These are phyloP conservation scores for Hirtodrosophila duncani DNA, from an alignment of 2,888 invertebrate species.

Conservation along the genomic window DNA sequence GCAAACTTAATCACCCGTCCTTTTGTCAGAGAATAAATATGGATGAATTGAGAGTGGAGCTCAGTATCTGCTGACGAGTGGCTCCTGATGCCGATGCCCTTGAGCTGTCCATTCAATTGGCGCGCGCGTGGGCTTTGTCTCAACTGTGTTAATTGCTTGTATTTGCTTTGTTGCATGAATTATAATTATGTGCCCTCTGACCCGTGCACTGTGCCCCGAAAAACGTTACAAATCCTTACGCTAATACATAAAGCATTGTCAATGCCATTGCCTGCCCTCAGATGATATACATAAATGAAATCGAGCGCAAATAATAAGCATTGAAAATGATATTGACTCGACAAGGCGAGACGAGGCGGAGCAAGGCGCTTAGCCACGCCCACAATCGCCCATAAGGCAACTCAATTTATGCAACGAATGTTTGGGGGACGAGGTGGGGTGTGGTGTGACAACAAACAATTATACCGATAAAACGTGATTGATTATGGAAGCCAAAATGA, in stretches of 20 bases:
- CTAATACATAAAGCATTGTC: neutral
- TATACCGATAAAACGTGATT: slow-evolving; percentile 64
- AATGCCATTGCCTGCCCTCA: neutral
- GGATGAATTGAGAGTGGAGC: too few species aligned
- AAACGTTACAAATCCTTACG: neutral
- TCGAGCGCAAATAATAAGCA: slow-evolving; percentile 54
- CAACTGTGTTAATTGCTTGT: slow-evolving; percentile 14
- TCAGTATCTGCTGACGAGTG: too few species aligned
- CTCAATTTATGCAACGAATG: slow-evolving; percentile 42
- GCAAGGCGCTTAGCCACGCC: neutral
- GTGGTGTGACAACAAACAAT: slow-evolving; percentile 43
- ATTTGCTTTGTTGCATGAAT: slow-evolving; percentile 23
- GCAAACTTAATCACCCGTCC: too few species aligned
- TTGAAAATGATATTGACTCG: slow-evolving; percentile 40
- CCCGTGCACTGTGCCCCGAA: too few species aligned
- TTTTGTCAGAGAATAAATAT: too few species aligned
- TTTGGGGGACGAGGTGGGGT: neutral
- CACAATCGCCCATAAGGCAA: slow-evolving; percentile 5
- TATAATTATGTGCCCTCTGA: slow-evolving; percentile 3
- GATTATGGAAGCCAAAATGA: slow-evolving; percentile 42
- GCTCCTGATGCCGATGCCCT: too few species aligned
- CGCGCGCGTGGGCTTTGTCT: too few species aligned
- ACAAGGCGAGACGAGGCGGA: slow-evolving; percentile 6
- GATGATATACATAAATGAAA: slow-evolving; percentile 35
- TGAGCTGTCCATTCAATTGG: too few species aligned